Evolutionary conservation across 2,888 invertebrate genomes (phyloP), one percentile per base, ranked within the genome.

Genomic region (Trachelus tabidus): DNA sequence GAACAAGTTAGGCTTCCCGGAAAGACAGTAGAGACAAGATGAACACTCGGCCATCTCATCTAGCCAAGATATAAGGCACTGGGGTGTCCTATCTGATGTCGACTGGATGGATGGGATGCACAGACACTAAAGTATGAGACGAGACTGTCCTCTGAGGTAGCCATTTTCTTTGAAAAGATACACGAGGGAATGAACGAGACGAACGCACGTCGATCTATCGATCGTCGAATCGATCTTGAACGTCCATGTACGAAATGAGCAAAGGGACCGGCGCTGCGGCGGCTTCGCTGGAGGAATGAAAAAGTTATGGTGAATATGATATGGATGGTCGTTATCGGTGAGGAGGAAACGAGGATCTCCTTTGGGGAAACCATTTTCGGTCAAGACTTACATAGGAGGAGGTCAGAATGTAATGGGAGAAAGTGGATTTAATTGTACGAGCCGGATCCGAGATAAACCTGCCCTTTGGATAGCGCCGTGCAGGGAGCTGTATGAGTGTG

Each of bases 11-110:
- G 84, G 82, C 85, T 90, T 90, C 88, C 87, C 85, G 86, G 90
- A 89, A 89, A 87, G 84, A 85, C 83, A 85, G 81, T 82, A 76
- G 80, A 77, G 75, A 79, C 78, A 82, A 83, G 84, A 87, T 82
- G 86, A 83, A 86, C 84, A 85, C 86, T 83, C 84, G 86, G 76
- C 83, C 85, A 85, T 88, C 86, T 87, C 87, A 87, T 86, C 87
- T 88, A 85, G 85, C 81, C 81, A 79, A 87, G 87, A 88, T 88
- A 88, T 83, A 82, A 85, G 78, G 82, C 84, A 85, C 84, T 84
- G 84, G 83, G 85, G 83, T 84, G 83, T 80, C 84, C 56, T 56
- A 56, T 56, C 56, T 56, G 56, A 56, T 56, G 56, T 56, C 23
- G 82, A 82, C 84, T 82, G 83, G 84, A 87, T 82, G 86, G 84